phyloP scores from a whole-genome alignment of 1,140 invertebrate genomes.

The Lanistes nyassanus region DNA sequence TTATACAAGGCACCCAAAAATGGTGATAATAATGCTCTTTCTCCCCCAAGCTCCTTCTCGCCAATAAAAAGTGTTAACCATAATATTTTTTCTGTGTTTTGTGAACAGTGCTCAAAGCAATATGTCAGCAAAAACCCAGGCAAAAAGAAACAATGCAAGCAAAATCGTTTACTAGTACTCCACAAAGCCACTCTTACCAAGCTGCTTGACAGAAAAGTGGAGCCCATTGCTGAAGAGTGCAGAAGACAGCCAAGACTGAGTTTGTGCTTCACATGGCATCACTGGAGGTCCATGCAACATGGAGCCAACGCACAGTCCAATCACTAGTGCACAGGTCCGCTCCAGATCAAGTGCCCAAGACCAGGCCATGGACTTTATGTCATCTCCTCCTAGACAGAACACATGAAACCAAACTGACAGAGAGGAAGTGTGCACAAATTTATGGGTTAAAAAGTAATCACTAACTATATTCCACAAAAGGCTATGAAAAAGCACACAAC shows the following conservation, averaged over 20 bases:
- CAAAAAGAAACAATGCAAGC: neutral
- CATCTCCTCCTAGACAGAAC: slow-evolving; percentile 15
- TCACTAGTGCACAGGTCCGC: slow-evolving; percentile 72
- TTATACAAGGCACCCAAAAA: too few relatives aligned
- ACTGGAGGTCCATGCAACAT: slow-evolving; percentile 70
- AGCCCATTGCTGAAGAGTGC: slow-evolving; percentile 72
- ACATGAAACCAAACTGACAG: neutral
- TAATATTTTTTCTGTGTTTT: too few relatives aligned
- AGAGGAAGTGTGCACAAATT: neutral
- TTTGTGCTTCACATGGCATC: slow-evolving; percentile 68
- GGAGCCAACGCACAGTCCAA: slow-evolving; percentile 73
- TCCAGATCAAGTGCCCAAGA: slow-evolving; percentile 75
- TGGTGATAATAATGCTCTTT: too few relatives aligned
- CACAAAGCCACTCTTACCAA: slow-evolving; percentile 27
- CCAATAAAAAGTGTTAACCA: too few relatives aligned
- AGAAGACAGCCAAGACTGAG: slow-evolving; percentile 70
- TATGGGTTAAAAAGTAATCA: too few relatives aligned
- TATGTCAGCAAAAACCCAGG: neutral
- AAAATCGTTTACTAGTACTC: neutral
- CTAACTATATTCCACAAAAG: too few relatives aligned
- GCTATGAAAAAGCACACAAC: too few relatives aligned
- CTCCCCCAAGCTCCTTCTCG: too few relatives aligned
- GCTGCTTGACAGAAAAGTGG: slow-evolving; percentile 44
- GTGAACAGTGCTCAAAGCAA: too few relatives aligned
- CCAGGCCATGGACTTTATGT: slow-evolving; percentile 63